These are phyloP conservation scores for Acropternis orthonyx DNA, from an alignment of 2,797 vertebrate species.

Conservation along the genomic window DNA sequence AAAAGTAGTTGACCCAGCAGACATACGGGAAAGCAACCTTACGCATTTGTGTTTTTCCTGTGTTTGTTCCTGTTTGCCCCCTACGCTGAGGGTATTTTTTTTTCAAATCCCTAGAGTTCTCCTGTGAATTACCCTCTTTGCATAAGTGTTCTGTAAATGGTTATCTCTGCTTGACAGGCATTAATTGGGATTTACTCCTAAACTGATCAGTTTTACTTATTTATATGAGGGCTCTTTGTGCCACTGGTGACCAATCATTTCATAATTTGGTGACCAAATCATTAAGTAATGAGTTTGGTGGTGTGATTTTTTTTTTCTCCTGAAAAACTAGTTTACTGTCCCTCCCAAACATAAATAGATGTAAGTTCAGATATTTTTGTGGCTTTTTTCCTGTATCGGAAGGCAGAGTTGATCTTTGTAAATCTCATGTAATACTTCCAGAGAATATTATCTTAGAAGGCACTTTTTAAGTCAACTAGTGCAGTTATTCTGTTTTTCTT, in stretches of 20 bases:
- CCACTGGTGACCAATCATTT: not conserved
- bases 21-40: not conserved
- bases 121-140: not conserved
- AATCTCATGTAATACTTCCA: not conserved
- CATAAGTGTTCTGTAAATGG: not conserved
- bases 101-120: not conserved
- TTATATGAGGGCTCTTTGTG: not conserved
- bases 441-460: not conserved
- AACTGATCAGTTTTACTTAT: not conserved
- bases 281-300: not conserved
- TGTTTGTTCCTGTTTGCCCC: not conserved
- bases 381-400: not conserved
- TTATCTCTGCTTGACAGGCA: not conserved
- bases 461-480: not conserved
- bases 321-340: not conserved
- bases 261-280: not conserved
- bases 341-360: not conserved
- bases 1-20: not conserved
- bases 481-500: not conserved
- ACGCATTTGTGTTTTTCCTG: not conserved
- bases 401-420: not conserved
- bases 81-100: not conserved
- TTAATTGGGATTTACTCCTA: not conserved
- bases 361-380: not conserved
- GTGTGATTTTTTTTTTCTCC: not conserved